These are phyloP conservation scores for Panthera leo DNA, from an alignment of 2,113 vertebrate species.

Conservation along the genomic window DNA sequence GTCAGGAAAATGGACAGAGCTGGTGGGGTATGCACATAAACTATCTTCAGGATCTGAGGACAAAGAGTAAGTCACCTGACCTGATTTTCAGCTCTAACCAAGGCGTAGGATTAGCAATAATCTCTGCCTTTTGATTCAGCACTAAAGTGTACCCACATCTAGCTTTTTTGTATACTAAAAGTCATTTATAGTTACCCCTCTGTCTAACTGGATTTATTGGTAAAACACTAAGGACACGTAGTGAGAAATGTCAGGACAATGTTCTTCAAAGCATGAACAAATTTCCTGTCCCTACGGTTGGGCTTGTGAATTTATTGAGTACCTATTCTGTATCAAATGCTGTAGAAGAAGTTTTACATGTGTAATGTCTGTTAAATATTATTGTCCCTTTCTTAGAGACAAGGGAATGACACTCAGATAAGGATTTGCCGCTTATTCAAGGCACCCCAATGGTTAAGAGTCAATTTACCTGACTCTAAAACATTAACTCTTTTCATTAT, in stretches of 20 bases:
- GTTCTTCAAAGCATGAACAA: neutral
- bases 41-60: neutral
- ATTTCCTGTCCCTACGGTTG: neutral
- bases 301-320: neutral
- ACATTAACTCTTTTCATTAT: neutral
- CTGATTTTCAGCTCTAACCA: neutral
- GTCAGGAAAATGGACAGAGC: neutral
- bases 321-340: neutral
- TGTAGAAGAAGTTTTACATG: slow-evolving; percentile 3
- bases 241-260: neutral
- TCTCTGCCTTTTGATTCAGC: neutral
- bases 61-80: neutral
- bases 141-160: neutral
- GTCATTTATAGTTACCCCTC: neutral
- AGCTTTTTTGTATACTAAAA: neutral
- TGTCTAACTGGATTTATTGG: neutral
- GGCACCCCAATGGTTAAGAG: neutral
- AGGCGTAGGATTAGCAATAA: neutral
- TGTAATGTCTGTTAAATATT: neutral
- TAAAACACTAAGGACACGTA: neutral
- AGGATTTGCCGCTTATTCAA: neutral
- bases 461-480: neutral
- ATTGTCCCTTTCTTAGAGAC: neutral
- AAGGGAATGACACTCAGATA: neutral
- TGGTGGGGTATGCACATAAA: neutral